Evolutionary conservation across 1,140 invertebrate genomes (phyloP), one percentile per base, ranked within the genome.

Genomic region (Neodiprion pinetum): DNA sequence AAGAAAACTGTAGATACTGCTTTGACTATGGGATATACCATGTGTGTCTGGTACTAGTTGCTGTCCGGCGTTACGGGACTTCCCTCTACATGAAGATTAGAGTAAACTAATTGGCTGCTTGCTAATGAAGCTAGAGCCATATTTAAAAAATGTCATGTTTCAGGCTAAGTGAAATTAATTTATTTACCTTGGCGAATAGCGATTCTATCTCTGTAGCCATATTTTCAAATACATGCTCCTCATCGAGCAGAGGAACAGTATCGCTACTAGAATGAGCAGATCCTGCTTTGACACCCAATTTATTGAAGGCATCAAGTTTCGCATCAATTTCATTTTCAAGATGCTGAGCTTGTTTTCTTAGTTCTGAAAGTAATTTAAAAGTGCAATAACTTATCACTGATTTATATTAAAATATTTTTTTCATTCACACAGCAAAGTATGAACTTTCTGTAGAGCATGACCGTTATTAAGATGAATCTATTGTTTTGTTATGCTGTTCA

Each of bases 321-420:
- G 97, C 90, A 89, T 99, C 98, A 77, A 99, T 97, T 86, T 99
- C 97, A 92, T 98, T 99, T 90, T 99, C 98, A 47, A 99, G 88
- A 76, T 95, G 93, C 75, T 98, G 90, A 0, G 98, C 97, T 88
- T 98, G 95, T 85, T 98, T 98, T 68, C 97, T 90, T 67, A 99
- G 89, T 88, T 98, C 98, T 98, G 81, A 72, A 91, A 88, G 12
- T 49, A 49, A 40, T 23, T 40, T 5, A 17, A 49, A 14, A 71
- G 12, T 48, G 23, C 17, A 11, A 48, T 17, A 47, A 40, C 47
- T 11, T 17, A 12, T 14, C 48, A 53, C 8, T 14, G 12, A 14
- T 70, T 21, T 70, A n/a, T 12, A 28, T 17, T 17, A 70, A 12
- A 70, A n/a, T 17, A 7, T 65, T 14, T 70, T 70, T 5, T 17